Percentiles rank a stretch among this genome's conserved stretches.
Conservation (phyloP, 2,888 invertebrate genomes). For the Drosophila melanosoma region DNA sequence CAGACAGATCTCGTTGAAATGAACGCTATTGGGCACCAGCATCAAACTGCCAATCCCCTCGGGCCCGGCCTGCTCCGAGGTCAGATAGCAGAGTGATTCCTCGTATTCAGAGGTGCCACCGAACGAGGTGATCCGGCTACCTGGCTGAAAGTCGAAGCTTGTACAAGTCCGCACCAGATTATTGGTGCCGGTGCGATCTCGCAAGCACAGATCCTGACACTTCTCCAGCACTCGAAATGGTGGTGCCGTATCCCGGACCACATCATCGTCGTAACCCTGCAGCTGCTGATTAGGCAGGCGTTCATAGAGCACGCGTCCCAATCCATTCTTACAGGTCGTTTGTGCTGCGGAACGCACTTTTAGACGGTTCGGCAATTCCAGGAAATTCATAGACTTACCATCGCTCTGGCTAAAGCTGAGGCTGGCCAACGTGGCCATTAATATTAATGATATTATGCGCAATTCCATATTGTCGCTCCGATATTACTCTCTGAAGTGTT, state of each 20-base stretch:
- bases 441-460: slow-evolving; percentile 48
- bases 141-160: slow-evolving; percentile 96
- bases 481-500: slow-evolving; percentile 5
- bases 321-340: slow-evolving; percentile 95
- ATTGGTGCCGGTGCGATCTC: slow-evolving; percentile 91
- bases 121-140: slow-evolving; percentile 92
- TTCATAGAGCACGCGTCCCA: slow-evolving; percentile 95
- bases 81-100: slow-evolving; percentile 94
- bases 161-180: slow-evolving; percentile 94
- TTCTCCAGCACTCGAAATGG: slow-evolving; percentile 95
- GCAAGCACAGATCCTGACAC: slow-evolving; percentile 93
- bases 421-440: slow-evolving; percentile 59
- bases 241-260: slow-evolving; percentile 93
- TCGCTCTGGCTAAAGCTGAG: slow-evolving; percentile 65
- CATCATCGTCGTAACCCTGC: slow-evolving; percentile 95
- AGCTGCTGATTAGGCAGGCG: slow-evolving; percentile 94
- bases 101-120: slow-evolving; percentile 93
- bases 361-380: not conserved
- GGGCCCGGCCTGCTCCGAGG: slow-evolving; percentile 93
- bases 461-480: slow-evolving; percentile 50
- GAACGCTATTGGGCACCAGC: slow-evolving; percentile 94
- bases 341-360: slow-evolving; percentile 85
- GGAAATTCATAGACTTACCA: slow-evolving; percentile 59
- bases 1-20: slow-evolving; percentile 95
- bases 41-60: slow-evolving; percentile 96